phyloP scores from a whole-genome alignment of 2,797 vertebrate species.

The Morus bassanus region DNA sequence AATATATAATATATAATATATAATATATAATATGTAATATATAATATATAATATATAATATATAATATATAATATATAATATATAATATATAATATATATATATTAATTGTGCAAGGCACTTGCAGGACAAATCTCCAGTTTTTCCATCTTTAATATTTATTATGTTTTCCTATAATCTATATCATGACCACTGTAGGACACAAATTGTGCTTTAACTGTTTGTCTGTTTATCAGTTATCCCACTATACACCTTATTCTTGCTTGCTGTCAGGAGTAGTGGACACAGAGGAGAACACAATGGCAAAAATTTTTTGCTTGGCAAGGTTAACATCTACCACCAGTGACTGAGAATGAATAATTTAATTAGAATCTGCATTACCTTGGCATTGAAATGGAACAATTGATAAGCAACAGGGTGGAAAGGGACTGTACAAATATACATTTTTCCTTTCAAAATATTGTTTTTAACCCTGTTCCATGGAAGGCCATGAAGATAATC shows the following conservation, averaged over 20 bases:
- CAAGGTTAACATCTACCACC: not conserved
- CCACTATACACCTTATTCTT: not conserved
- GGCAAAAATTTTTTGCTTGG: not conserved
- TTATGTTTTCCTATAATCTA: not conserved
- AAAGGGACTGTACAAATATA: not conserved
- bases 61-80: too few relatives aligned
- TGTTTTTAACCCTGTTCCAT: not conserved
- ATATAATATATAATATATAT: too few relatives aligned
- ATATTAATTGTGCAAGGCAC: not conserved
- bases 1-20: too few relatives aligned
- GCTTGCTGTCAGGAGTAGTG: not conserved
- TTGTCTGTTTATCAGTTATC: not conserved
- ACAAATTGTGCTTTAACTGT: not conserved
- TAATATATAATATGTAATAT: too few relatives aligned
- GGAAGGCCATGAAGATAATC: not conserved
- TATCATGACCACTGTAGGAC: not conserved
- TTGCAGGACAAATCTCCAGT: not conserved
- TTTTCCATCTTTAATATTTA: not conserved
- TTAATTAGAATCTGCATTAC: not conserved
- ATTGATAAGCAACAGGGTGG: not conserved
- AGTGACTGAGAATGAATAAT: not conserved
- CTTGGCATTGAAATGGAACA: not conserved
- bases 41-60: too few relatives aligned
- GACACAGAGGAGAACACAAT: not conserved
- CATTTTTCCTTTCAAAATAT: not conserved